A percentile compares a stretch with the other conserved stretches of the same genome.
Evolutionary conservation across 2,888 invertebrate species (phyloP).

Genomic region (Ellobium chinense): DNA sequence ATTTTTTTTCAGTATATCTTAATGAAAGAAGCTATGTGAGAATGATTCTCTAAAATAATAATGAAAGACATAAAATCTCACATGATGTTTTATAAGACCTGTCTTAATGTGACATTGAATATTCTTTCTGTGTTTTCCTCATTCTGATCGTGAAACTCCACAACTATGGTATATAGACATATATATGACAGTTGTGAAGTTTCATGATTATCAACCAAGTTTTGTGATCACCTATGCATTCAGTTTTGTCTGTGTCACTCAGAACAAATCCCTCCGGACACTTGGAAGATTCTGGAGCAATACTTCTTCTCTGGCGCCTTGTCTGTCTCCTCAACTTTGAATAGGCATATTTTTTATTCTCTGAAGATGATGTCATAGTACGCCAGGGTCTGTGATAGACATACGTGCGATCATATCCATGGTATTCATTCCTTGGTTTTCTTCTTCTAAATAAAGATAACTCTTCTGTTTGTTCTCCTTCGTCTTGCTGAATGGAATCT

Average conservation of each 20-base stretch:
- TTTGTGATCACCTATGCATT: slow-evolving; percentile 46
- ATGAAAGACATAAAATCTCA: no score
- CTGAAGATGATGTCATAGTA: neutral
- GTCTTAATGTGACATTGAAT: no score
- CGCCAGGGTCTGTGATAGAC: slow-evolving; percentile 19
- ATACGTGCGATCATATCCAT: slow-evolving; percentile 17
- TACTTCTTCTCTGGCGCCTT: neutral
- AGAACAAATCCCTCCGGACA: slow-evolving; percentile 40
- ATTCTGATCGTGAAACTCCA: no score
- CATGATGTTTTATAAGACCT: no score
- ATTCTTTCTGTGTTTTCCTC: no score
- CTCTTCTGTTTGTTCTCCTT: slow-evolving; percentile 1
- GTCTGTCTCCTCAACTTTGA: neutral
- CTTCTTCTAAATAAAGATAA: neutral
- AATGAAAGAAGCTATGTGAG: no score
- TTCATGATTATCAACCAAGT: no score
- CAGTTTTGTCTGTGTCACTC: neutral
- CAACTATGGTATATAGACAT: no score
- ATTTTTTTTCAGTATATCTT: no score
- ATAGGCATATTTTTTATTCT: neutral
- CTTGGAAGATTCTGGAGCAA: neutral
- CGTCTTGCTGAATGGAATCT: neutral
- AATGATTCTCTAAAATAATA: no score
- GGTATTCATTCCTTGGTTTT: neutral
- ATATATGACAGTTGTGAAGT: no score